These are phyloP conservation scores for Tonatia bakeri DNA, from an alignment of 2,113 vertebrate genomes.

Conservation along the genomic window DNA sequence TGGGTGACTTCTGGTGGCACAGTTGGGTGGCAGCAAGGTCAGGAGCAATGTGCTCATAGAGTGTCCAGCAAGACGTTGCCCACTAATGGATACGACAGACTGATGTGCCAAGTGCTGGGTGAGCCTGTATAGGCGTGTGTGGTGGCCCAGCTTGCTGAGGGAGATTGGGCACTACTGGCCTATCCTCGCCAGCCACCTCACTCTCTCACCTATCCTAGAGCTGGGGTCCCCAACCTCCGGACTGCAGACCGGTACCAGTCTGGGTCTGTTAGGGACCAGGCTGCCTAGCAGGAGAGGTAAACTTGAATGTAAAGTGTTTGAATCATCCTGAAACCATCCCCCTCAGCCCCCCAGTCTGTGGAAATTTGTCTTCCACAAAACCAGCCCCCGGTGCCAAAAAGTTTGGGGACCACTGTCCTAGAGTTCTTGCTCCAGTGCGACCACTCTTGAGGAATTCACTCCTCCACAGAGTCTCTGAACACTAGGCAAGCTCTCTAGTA, in stretches of 20 bases:
- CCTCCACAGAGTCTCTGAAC: neutral
- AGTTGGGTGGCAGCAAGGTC: neutral
- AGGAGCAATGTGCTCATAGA: neutral
- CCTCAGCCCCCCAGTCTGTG: too few relatives aligned
- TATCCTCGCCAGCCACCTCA: neutral
- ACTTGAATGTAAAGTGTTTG: too few relatives aligned
- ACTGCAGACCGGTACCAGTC: too few relatives aligned
- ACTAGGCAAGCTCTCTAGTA: neutral
- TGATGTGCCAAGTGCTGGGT: rapidly evolving
- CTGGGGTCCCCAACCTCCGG: too few relatives aligned
- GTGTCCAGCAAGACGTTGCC: neutral
- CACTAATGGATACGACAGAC: rapidly evolving
- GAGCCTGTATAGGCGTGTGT: rapidly evolving
- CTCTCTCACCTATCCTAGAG: neutral
- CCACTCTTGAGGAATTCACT: neutral
- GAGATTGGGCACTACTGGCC: neutral
- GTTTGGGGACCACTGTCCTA: too few relatives aligned
- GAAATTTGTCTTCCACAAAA: too few relatives aligned
- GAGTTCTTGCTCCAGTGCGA: neutral
- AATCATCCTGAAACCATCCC: too few relatives aligned
- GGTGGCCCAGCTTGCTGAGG: neutral
- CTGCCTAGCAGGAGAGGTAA: too few relatives aligned
- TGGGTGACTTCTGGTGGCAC: neutral
- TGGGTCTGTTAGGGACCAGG: too few relatives aligned
- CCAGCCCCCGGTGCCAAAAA: too few relatives aligned